phyloP scores from a whole-genome alignment of 2,888 invertebrate genomes.

The Chymomyza procnemis region DNA sequence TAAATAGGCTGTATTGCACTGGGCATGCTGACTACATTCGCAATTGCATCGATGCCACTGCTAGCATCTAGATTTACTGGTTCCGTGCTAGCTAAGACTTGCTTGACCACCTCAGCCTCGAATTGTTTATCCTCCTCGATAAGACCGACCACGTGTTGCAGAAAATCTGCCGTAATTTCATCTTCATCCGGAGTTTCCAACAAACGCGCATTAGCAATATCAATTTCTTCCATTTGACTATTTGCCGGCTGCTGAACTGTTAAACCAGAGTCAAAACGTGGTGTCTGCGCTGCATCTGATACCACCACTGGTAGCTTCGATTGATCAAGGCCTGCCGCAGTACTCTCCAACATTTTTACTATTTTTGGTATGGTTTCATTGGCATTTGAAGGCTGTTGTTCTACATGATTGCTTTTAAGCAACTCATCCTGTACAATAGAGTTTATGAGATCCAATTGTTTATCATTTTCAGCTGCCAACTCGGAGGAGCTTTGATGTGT shows the following conservation, averaged over 20 bases:
- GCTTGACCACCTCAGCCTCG: constrained; percentile 86
- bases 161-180: constrained; percentile 84
- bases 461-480: constrained; percentile 77
- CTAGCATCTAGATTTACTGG: constrained; percentile 11
- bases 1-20: constrained; percentile 12
- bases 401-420: constrained; percentile 52
- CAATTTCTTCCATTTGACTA: constrained; percentile 60
- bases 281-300: not conserved
- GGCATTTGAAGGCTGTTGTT: constrained; percentile 54
- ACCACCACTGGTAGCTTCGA: not conserved
- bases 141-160: constrained; percentile 86
- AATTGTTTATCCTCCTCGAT: constrained; percentile 84
- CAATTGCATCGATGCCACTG: constrained; percentile 28
- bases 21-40: constrained; percentile 19
- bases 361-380: constrained; percentile 79
- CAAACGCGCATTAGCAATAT: constrained; percentile 68
- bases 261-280: not conserved
- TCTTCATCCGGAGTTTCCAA: constrained; percentile 81
- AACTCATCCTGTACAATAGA: constrained; percentile 77
- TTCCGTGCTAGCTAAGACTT: constrained; percentile 78
- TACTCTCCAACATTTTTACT: constrained; percentile 80
- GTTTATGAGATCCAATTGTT: constrained; percentile 78
- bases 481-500: constrained; percentile 77
- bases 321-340: constrained; percentile 65
- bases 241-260: not conserved